Evolutionary conservation across 2,797 vertebrate species (phyloP).

Genomic region (Lagorchestes hirsutus): DNA sequence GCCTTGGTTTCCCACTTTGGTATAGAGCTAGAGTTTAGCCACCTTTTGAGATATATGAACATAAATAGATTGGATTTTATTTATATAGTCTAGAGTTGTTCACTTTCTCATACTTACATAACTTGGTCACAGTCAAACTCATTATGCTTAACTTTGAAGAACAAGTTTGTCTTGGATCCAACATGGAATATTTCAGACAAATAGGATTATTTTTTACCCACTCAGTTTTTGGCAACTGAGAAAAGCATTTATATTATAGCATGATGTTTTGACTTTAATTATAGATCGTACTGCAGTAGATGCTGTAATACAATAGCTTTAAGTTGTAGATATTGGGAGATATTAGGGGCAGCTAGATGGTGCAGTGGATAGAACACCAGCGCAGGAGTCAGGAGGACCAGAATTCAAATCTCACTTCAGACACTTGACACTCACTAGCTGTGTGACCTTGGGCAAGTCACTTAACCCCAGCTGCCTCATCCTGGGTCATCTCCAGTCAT

Average conservation of each 20-base stretch:
- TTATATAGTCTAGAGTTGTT: neutral
- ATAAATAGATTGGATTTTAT: neutral
- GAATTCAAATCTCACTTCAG: no score
- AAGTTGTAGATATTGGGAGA: neutral
- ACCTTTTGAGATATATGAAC: neutral
- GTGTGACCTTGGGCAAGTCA: no score
- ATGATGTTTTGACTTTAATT: neutral
- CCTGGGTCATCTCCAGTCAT: no score
- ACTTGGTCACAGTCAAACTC: neutral
- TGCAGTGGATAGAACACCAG: no score
- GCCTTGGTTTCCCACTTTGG: no score
- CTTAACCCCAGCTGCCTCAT: no score
- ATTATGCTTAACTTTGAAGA: conserved; percentile 1
- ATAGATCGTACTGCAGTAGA: neutral
- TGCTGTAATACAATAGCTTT: fast-evolving
- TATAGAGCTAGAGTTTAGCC: neutral
- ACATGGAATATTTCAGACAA: conserved; percentile 32
- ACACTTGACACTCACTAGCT: no score
- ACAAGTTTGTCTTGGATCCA: conserved; percentile 13
- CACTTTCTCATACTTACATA: neutral
- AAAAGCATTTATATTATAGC: neutral
- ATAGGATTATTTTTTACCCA: conserved; percentile 19
- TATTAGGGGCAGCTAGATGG: no score
- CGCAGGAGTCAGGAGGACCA: no score
- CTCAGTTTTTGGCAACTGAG: conserved; percentile 27